phyloP scores from a whole-genome alignment of 2,888 invertebrate species.

The Agrilus mali region DNA sequence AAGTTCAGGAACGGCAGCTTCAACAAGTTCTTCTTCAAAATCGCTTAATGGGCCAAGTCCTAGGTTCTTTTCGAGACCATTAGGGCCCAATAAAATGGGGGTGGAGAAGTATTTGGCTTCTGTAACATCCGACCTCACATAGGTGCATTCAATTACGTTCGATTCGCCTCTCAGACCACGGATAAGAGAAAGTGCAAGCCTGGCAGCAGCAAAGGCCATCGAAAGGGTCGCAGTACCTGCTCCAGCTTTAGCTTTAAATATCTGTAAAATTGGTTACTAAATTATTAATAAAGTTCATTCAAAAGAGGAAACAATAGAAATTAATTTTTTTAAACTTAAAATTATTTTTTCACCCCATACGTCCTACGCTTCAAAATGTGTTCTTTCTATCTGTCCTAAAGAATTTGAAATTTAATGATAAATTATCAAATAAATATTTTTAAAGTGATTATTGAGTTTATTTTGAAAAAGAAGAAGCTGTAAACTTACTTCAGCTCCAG shows the following conservation, averaged over 20 bases:
- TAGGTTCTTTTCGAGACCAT: conserved; percentile 86
- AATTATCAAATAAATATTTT: no score
- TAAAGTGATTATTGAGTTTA: no score
- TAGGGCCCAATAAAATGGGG: conserved; percentile 76
- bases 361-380: no score
- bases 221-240: conserved; percentile 97
- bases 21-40: conserved; percentile 72
- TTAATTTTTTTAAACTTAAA: no score
- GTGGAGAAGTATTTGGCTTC: conserved; percentile 91
- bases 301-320: no score
- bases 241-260: conserved; percentile 96
- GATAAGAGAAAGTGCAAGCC: conserved; percentile 76
- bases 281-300: no score
- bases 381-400: no score
- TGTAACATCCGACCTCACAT: conserved; percentile 76
- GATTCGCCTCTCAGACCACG: conserved; percentile 76
- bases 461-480: not conserved
- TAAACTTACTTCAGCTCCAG: conserved; percentile 78
- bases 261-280: conserved; percentile 26
- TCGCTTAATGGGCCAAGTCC: conserved; percentile 76
- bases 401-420: no score
- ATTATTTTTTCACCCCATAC: no score
- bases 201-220: conserved; percentile 95
- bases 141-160: conserved; percentile 87
- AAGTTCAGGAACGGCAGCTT: conserved; percentile 84